Evolutionary conservation across 2,113 vertebrate genomes (phyloP), one percentile per base, ranked within the genome.

Genomic region (Bubo scandiacus): DNA sequence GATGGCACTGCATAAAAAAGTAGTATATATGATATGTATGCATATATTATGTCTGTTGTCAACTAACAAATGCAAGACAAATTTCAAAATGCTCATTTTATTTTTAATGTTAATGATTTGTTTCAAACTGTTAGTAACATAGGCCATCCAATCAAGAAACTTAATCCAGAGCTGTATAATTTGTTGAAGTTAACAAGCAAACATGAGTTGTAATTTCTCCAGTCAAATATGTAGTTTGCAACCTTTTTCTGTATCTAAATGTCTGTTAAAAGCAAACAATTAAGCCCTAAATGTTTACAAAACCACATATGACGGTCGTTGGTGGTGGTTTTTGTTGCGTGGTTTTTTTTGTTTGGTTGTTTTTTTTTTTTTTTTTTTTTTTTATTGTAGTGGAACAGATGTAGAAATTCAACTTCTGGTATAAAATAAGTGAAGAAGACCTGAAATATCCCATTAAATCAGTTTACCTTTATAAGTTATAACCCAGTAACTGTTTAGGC

Each of bases 341-440:
- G 38, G 8, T 4, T n/a, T n/a, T 32, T 43, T 13, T 1, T 2
- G 2, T n/a, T n/a, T n/a, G 2, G 2, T 49, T 65, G n/a, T 42
- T 36, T 15, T 18, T 15, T 5, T 57, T 43, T 61, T 5, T 2
- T 30, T 22, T 13, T 17, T 11, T 19, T 13, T 17, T 63, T 51
- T 25, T 12, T 12, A 17, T 52, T 61, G 8, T 65, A 29, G 4
- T 70, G 23, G 29, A 78, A 65, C 4, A 59, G n/a, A 30, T 73
- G 19, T 59, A 67, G 27, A 26, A 84, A 73, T 61, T 66, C 7
- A 57, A 73, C n/a, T 75, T 90, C 17, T 58, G 10, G 5, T 66
- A 11, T 65, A 40, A 93, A 79, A 27, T 27, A 40, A 58, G 9
- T 25, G 4, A 65, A 78, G 27, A 75, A 4, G 26, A 78, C 12